Evolutionary conservation across 2,797 vertebrate genomes (phyloP), one percentile per base, ranked within the genome.

Genomic region (Phylloscopus collybita): DNA sequence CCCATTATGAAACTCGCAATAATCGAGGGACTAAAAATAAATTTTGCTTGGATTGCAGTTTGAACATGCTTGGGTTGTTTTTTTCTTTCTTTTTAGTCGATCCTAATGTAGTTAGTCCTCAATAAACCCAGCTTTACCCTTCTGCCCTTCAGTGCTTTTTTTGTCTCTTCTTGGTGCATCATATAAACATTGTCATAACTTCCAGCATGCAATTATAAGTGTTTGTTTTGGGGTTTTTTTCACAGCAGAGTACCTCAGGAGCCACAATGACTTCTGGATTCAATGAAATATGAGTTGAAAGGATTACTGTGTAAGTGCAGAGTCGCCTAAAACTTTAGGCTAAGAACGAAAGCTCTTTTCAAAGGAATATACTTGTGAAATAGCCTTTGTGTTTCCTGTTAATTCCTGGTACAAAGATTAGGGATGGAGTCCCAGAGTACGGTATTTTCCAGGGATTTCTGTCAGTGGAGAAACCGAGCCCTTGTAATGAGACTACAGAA

Each of bases 11-110:
- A 95, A 69, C 57, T 80, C 1, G 0, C 70, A 82, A 67, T 92
- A 88, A 80, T 62, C 7, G 4, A 85, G 81, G 60, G 38, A 51
- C 78, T 90, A 85, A 96, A 94, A 95, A 92, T 92, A 92, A 44
- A 36, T 88, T 91, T 90, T 87, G 83, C 92, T 95, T 81, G 74
- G 66, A 88, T 92, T 86, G 90, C 94, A 90, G 45, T 86, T 96
- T 73, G 67, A 92, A 73, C 22, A 2, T 38, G 49, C 60, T 91
- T 80, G 56, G 49, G 44, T 36, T 67, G 61, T 40, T 67, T 81
- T 71, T 72, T 62, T 21, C 67, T 51, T 75, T 54, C 20, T 56
- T 86, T 94, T 85, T 57, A 94, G 80, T 94, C 88, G n/a, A 72
- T 84, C 61, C 65, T 93, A 93, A 92, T 82, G 83, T 59, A 93